Evolutionary conservation across 2,888 invertebrate genomes (phyloP).

Genomic region (Crepidodera aurea): DNA sequence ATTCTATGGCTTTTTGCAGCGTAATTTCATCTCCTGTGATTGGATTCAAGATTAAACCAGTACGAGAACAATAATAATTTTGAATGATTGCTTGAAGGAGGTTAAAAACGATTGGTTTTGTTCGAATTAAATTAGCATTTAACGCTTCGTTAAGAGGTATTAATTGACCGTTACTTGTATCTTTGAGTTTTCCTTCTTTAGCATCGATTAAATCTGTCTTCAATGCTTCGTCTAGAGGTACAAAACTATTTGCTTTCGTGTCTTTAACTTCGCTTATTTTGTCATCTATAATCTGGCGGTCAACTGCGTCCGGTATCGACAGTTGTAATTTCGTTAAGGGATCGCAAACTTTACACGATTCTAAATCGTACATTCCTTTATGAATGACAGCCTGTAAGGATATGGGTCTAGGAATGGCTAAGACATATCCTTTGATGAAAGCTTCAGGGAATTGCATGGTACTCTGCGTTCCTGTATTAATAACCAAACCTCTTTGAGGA

Average conservation of each 20-base stretch:
- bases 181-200: constrained; percentile 75
- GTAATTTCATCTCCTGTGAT: constrained; percentile 77
- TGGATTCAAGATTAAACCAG: constrained; percentile 80
- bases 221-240: constrained; percentile 80
- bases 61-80: constrained; percentile 78
- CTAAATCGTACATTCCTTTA: constrained; percentile 74
- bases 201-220: constrained; percentile 73
- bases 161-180: constrained; percentile 74
- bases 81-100: constrained; percentile 77
- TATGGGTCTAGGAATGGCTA: constrained; percentile 74
- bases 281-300: constrained; percentile 81
- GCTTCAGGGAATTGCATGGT: constrained; percentile 76
- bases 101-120: constrained; percentile 73
- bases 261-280: constrained; percentile 84
- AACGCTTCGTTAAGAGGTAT: constrained; percentile 77
- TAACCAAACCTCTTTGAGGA: constrained; percentile 74
- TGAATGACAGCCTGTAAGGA: constrained; percentile 80
- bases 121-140: constrained; percentile 74
- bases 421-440: constrained; percentile 74
- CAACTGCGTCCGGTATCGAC: constrained; percentile 78
- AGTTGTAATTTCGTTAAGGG: constrained; percentile 75
- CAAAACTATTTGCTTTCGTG: constrained; percentile 73
- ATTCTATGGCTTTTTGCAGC: constrained; percentile 77
- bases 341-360: constrained; percentile 76
- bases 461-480: constrained; percentile 74